Conservation (phyloP, 2,113 vertebrate species). For the Columba livia region DNA sequence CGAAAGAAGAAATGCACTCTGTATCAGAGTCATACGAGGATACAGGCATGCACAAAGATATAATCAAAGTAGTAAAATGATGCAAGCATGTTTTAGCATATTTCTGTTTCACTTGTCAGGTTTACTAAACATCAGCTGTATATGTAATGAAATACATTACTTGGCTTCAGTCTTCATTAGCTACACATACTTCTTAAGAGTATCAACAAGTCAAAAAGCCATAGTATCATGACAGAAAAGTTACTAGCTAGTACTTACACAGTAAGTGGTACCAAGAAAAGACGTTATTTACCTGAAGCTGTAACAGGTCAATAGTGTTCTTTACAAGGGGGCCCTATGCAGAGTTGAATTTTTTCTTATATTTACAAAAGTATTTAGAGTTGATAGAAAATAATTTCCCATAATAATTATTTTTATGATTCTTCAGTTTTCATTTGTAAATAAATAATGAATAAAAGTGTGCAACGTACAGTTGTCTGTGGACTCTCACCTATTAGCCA, state of each 20-base stretch:
- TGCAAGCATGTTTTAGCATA: not conserved
- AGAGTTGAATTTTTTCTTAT: not conserved
- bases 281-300: not conserved
- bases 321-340: not conserved
- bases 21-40: not conserved
- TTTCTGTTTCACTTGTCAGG: not conserved
- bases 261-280: not conserved
- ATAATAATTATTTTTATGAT: not conserved
- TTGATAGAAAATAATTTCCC: not conserved
- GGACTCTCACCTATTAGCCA: not conserved
- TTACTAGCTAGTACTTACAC: not conserved
- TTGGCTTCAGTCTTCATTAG: not conserved
- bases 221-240: not conserved
- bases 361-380: not conserved
- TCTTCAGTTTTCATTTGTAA: not conserved
- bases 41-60: not conserved
- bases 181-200: fast-evolving
- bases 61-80: not conserved
- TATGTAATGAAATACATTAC: not conserved
- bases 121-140: not conserved
- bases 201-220: not conserved
- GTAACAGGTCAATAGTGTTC: not conserved
- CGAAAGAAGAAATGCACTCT: not conserved
- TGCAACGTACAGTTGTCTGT: not conserved
- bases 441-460: not conserved